Percentiles rank a stretch among this genome's conserved stretches.
These are phyloP conservation scores for Stercorarius parasiticus DNA, from an alignment of 2,113 vertebrate genomes.

Conservation along the genomic window DNA sequence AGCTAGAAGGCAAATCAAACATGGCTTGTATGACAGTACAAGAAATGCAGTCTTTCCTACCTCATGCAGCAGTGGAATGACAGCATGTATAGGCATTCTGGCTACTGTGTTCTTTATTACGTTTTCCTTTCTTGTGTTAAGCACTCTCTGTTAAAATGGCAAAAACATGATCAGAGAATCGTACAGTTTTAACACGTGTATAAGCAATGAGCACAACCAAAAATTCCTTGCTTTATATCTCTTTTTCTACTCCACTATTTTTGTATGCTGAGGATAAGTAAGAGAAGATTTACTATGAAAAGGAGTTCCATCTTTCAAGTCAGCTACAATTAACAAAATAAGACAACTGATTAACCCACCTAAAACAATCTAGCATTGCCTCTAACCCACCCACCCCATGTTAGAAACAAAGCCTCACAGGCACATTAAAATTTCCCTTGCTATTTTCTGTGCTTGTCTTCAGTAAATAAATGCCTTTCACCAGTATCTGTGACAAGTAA, in stretches of 20 bases:
- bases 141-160: slow-evolving; percentile 85
- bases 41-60: slow-evolving; percentile 68
- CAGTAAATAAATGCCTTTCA: background rate
- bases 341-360: background rate
- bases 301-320: background rate
- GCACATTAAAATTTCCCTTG: background rate
- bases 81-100: slow-evolving; percentile 86
- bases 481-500: background rate
- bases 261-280: background rate
- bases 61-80: slow-evolving; percentile 91
- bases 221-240: background rate
- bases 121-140: slow-evolving; percentile 86
- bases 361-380: background rate
- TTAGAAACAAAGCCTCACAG: background rate
- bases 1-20: background rate
- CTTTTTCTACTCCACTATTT: background rate
- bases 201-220: background rate
- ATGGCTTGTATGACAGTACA: background rate
- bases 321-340: background rate
- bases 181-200: background rate
- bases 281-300: background rate
- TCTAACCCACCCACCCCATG: background rate
- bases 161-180: background rate
- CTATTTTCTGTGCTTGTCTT: background rate
- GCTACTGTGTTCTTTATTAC: slow-evolving; percentile 93